Conservation (phyloP, 1,140 invertebrate species). For the Kradibia gibbosae region DNA sequence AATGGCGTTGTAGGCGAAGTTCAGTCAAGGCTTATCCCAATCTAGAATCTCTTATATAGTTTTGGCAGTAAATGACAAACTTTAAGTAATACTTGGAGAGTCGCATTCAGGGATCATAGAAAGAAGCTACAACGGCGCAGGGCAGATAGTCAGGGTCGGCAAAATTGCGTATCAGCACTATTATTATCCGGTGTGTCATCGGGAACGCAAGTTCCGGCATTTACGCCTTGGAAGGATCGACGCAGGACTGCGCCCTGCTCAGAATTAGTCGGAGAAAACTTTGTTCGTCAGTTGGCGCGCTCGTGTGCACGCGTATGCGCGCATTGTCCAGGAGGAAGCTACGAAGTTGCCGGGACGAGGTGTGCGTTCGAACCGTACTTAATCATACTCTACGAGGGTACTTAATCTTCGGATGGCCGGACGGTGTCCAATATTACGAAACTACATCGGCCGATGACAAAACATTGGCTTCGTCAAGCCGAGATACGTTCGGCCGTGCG, state of each 20-base stretch:
- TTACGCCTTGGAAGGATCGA: background rate
- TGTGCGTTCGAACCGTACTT: conserved; percentile 38
- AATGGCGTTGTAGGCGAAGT: background rate
- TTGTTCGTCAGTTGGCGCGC: too few species aligned
- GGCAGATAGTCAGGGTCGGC: background rate
- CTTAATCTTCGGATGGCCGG: conserved; percentile 14
- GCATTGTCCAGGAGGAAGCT: background rate
- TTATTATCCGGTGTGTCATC: background rate
- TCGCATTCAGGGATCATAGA: background rate
- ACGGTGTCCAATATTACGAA: conserved; percentile 36
- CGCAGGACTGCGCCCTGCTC: background rate
- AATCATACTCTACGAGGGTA: conserved; percentile 6
- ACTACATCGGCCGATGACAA: conserved; percentile 30
- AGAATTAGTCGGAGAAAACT: conserved; percentile 11
- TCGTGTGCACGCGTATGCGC: background rate
- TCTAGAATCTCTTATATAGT: background rate
- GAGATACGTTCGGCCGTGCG: background rate
- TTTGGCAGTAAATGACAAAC: background rate
- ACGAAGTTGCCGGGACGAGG: background rate
- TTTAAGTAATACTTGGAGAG: background rate
- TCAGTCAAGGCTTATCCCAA: background rate
- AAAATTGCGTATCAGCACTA: background rate
- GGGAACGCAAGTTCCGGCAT: background rate
- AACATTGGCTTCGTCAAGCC: conserved; percentile 35
- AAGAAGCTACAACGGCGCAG: background rate